Percentiles rank a stretch among this genome's conserved stretches.
These are phyloP conservation scores for Tryphoninae sp. DNA, from an alignment of 2,888 invertebrate genomes.

Conservation along the genomic window DNA sequence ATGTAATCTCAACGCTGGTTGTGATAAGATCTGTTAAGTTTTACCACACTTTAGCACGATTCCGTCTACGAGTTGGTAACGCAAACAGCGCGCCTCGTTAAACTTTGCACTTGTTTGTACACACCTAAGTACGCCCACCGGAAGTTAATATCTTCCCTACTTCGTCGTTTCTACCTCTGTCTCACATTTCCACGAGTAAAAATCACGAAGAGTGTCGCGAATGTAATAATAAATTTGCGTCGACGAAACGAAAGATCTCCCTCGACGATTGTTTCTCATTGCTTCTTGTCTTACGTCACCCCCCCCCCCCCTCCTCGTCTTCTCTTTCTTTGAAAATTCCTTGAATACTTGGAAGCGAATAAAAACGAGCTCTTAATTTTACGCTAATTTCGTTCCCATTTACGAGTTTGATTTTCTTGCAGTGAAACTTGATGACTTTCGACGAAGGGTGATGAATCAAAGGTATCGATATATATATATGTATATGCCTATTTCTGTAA, in stretches of 20 bases:
- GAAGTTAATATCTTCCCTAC: constrained; percentile 42
- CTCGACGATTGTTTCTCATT: constrained; percentile 10
- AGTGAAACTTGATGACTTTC: constrained; percentile 41
- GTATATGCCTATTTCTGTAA: background rate
- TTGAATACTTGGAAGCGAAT: constrained; percentile 62
- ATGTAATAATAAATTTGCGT: background rate
- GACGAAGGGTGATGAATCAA: constrained; percentile 42
- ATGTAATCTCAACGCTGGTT: constrained; percentile 55
- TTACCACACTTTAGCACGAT: constrained; percentile 60
- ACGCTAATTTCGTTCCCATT: constrained; percentile 72
- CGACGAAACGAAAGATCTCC: constrained; percentile 6
- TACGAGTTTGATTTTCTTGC: constrained; percentile 62
- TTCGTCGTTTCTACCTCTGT: constrained; percentile 11
- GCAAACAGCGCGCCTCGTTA: constrained; percentile 53
- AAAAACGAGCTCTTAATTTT: constrained; percentile 76
- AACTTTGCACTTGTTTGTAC: constrained; percentile 54
- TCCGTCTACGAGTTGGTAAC: constrained; percentile 27
- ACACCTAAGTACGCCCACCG: constrained; percentile 50
- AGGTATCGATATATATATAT: constrained; percentile 40
- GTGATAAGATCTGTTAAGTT: constrained; percentile 58
- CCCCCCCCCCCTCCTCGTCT: background rate
- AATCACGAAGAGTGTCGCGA: constrained; percentile 16
- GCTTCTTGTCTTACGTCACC: background rate
- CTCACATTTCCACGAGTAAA: background rate
- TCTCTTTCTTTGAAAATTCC: constrained; percentile 44